phyloP scores from a whole-genome alignment of 2,113 vertebrate species.

The Strix aluco region DNA sequence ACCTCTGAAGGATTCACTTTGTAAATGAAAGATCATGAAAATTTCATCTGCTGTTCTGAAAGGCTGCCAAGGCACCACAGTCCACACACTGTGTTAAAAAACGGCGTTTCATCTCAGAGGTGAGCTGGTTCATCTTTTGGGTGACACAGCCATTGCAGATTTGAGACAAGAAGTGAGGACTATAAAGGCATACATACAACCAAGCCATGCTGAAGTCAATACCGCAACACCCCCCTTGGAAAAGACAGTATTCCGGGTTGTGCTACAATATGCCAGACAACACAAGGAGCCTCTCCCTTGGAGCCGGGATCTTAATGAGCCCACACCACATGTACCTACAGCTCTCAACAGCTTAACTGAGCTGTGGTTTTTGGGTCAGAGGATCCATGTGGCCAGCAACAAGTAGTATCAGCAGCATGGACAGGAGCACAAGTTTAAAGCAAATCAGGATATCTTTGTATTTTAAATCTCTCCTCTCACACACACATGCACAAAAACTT shows the following conservation, averaged over 20 bases:
- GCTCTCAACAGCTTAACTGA: neutral
- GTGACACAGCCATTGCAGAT: neutral
- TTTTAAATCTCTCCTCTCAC: neutral
- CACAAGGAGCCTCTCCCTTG: neutral
- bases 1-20: neutral
- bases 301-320: neutral
- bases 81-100: neutral
- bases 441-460: neutral
- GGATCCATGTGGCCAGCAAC: neutral
- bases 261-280: rapidly evolving
- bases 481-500: neutral
- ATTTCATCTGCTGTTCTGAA: neutral
- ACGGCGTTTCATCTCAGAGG: neutral
- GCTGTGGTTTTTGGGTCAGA: neutral
- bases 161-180: neutral
- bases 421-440: neutral
- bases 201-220: neutral
- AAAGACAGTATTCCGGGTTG: neutral
- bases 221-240: neutral
- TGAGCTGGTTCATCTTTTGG: neutral
- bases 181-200: neutral
- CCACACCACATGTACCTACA: rapidly evolving
- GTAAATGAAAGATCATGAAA: neutral
- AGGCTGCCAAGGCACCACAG: neutral
- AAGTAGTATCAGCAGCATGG: neutral